A percentile compares a stretch with the other conserved stretches of the same genome.
Conservation (phyloP, 2,113 vertebrate species). For the Silurus asotus region DNA sequence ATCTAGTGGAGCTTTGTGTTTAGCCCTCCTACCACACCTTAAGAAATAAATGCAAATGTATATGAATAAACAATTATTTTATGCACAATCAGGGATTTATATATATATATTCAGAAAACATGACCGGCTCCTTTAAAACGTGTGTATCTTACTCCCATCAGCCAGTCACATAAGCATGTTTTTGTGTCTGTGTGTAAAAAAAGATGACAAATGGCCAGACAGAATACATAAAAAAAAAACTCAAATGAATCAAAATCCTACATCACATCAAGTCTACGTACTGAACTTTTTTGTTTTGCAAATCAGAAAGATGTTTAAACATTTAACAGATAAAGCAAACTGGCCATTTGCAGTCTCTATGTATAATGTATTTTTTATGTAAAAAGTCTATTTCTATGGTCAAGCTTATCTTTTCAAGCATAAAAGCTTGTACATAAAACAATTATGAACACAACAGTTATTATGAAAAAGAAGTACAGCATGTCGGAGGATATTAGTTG, state of each 20-base stretch:
- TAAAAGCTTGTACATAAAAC: not conserved
- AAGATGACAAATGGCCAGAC: not conserved
- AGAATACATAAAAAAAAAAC: conserved; percentile 5
- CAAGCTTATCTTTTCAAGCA: not conserved
- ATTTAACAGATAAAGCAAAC: not conserved
- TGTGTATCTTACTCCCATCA: conserved; percentile 24
- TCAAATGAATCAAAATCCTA: conserved; percentile 20
- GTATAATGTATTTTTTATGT: not conserved
- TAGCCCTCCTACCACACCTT: not conserved
- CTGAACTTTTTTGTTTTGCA: not conserved
- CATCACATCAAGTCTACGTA: conserved; percentile 1
- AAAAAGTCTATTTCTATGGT: not conserved
- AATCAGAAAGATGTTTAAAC: not conserved
- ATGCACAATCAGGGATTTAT: not conserved
- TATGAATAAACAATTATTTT: not conserved
- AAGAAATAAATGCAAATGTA: not conserved
- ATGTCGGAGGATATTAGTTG: no score
- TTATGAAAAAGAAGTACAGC: not conserved
- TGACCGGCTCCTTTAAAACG: not conserved
- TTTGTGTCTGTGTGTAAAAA: not conserved
- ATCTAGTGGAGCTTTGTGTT: conserved; percentile 32
- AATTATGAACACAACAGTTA: not conserved
- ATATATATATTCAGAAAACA: not conserved
- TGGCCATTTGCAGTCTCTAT: conserved; percentile 26
- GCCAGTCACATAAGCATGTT: not conserved